Evolutionary conservation across 2,888 invertebrate genomes (phyloP).

Genomic region (Carpatolechia fugitivella): DNA sequence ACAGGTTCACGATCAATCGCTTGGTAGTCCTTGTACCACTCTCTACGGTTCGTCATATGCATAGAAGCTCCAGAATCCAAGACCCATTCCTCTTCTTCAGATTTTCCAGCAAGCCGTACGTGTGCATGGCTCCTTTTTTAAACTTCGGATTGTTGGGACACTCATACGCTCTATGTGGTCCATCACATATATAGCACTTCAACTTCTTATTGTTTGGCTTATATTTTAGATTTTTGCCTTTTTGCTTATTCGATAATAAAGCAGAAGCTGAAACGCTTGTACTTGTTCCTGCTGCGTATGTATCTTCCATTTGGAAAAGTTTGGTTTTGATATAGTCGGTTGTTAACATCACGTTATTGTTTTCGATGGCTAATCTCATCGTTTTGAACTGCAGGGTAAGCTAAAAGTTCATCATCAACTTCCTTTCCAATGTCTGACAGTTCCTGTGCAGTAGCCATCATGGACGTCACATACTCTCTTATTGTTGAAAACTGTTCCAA

Average conservation of each 20-base stretch:
- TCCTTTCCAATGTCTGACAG: constrained; percentile 8
- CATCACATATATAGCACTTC: neutral
- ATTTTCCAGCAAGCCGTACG: neutral
- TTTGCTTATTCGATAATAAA: neutral
- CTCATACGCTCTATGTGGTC: neutral
- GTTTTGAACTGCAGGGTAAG: constrained; percentile 14
- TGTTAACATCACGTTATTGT: neutral
- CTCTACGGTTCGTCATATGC: too few species aligned
- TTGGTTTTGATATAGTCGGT: neutral
- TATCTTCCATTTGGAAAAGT: neutral
- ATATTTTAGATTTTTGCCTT: neutral
- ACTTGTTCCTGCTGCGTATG: neutral
- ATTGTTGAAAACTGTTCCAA: neutral
- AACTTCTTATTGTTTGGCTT: neutral
- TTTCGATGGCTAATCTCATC: constrained; percentile 19
- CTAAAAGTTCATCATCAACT: constrained; percentile 15
- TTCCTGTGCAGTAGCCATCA: neutral
- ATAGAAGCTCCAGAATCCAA: neutral
- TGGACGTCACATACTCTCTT: neutral
- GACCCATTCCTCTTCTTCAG: neutral
- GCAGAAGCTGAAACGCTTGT: neutral
- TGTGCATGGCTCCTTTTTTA: neutral
- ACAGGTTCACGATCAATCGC: too few species aligned
- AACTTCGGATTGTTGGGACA: neutral
- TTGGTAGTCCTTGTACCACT: too few species aligned